A percentile compares a stretch with the other conserved stretches of the same genome.
phyloP scores from a whole-genome alignment of 2,888 invertebrate genomes.

The Odontomyia ornata region DNA sequence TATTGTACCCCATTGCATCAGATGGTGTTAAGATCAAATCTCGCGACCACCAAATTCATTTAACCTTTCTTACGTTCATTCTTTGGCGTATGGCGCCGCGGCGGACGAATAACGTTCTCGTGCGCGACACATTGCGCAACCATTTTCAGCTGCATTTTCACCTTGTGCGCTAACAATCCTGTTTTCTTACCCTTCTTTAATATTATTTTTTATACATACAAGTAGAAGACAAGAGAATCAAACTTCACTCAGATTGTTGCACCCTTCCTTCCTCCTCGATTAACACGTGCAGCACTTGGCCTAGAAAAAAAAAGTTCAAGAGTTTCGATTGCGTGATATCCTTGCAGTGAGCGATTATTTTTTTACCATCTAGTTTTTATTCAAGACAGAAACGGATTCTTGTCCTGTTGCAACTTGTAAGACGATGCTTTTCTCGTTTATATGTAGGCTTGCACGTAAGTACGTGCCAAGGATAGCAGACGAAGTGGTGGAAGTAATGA shows the following conservation, averaged over 20 bases:
- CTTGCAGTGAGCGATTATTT: background rate
- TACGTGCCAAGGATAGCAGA: background rate
- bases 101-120: background rate
- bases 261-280: conserved; percentile 29
- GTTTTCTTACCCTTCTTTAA: background rate
- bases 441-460: too few relatives aligned
- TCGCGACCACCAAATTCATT: conserved; percentile 5
- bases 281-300: conserved; percentile 37
- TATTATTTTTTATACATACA: background rate
- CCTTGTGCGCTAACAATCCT: background rate
- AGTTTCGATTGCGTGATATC: conserved; percentile 7
- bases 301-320: conserved; percentile 27
- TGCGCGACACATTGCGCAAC: conserved; percentile 32
- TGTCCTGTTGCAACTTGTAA: conserved; percentile 39
- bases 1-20: conserved; percentile 18
- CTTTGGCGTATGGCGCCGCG: conserved; percentile 29
- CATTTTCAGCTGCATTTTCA: conserved; percentile 35
- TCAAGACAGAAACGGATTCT: background rate
- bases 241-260: background rate
- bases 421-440: conserved; percentile 18
- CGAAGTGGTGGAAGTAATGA: conserved; percentile 7
- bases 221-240: background rate
- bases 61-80: conserved; percentile 24
- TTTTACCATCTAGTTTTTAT: background rate
- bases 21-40: conserved; percentile 41